Evolutionary conservation across 1,140 invertebrate species (phyloP).

Genomic region (Lordiphosa stackelbergi): DNA sequence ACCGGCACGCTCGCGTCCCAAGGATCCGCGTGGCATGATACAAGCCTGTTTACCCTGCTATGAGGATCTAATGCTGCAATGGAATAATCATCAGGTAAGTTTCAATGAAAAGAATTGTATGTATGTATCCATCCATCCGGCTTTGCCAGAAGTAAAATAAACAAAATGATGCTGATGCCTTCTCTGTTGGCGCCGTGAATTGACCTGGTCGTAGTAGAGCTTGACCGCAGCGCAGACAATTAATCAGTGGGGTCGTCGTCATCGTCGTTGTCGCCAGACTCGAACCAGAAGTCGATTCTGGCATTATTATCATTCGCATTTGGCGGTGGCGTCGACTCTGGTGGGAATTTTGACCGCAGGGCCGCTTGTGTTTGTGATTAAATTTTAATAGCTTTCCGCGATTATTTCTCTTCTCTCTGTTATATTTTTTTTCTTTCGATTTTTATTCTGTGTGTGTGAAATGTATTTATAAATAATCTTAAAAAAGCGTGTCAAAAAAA

Average conservation of each 20-base stretch:
- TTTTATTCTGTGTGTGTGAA: conserved; percentile 39
- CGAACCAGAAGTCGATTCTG: conserved; percentile 12
- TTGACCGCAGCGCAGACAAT: conserved; percentile 42
- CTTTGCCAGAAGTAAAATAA: no score
- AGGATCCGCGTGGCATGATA: conserved; percentile 88
- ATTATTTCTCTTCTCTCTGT: conserved; percentile 59
- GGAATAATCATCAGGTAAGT: conserved; percentile 84
- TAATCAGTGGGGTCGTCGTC: conserved; percentile 53
- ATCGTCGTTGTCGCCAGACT: conserved; percentile 10
- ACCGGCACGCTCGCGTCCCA: conserved; percentile 88
- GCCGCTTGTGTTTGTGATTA: conserved; percentile 68
- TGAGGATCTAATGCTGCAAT: conserved; percentile 88
- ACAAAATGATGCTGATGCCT: conserved; percentile 9
- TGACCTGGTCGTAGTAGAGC: conserved; percentile 40
- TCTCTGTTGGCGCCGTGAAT: conserved; percentile 42
- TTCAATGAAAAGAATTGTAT: background rate
- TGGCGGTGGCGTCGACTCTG: conserved; percentile 39
- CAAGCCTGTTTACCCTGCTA: conserved; percentile 88
- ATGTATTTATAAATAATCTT: conserved; percentile 48
- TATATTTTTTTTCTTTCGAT: conserved; percentile 20
- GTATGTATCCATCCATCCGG: no score
- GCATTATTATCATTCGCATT: conserved; percentile 40
- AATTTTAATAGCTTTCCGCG: conserved; percentile 72
- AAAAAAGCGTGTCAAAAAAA: no score
- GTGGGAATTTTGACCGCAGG: conserved; percentile 72